Evolutionary conservation across 2,113 vertebrate genomes (phyloP), one percentile per base, ranked within the genome.

Genomic region (Leucopsar rothschildi): DNA sequence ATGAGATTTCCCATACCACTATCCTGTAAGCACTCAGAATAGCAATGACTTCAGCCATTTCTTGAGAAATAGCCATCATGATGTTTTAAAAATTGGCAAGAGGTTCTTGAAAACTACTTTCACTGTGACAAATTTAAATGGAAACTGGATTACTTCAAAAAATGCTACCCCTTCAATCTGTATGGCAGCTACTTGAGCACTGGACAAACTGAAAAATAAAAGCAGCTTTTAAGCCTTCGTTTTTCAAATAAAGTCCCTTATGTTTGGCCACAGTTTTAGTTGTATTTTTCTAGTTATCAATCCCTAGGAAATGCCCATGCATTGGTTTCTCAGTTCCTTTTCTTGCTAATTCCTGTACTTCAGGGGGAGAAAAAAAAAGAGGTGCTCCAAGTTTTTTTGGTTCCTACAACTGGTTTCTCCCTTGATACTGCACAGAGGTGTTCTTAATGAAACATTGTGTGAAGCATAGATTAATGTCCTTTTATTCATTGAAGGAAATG

Each of bases 1-100:
- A 17, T 70, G 63, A 90, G 59, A 92, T 80, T 96, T 89, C 75
- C 84, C 90, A 72, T n/a, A 80, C 55, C 70, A 37, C 90, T 55
- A 18, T 19, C 68, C 68, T 91, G 66, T 40, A 18, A 45, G 93
- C 35, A 73, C 71, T 88, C 84, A 91, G 63, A 90, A 61, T 6
- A 91, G 63, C 50, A 59, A 47, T 85, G 81, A 87, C 50, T 91
- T 95, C 57, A 95, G 35, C 18, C 79, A 66, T 24, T 44, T 73
- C 75, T 88, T 66, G 83, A 81, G 47, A 73, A 93, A 92, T 4
- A 90, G 35, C 24, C 55, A 44, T 56, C 1, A 0, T 0, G 10
- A 20, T 37, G 44, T 90, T 77, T 83, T 52, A 78, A 86, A 88
- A 81, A 50, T 35, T 53, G 28, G 33, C 55, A 82, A 45, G 23